These are phyloP conservation scores for Pangasius djambal DNA, from an alignment of 2,797 vertebrate genomes.

Conservation along the genomic window DNA sequence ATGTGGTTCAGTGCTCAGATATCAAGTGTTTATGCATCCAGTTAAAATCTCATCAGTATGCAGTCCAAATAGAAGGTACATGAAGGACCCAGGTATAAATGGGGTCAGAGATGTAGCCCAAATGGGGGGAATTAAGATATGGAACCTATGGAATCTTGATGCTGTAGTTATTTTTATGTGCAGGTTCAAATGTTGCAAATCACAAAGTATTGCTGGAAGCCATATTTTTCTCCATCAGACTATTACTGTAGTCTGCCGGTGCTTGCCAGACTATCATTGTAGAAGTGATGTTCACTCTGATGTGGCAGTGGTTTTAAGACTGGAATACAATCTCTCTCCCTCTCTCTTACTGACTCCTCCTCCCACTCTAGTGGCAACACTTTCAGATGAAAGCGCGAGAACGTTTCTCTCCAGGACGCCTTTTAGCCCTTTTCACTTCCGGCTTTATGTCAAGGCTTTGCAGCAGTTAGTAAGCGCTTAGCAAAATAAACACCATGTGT, in stretches of 20 bases:
- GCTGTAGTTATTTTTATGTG: neutral
- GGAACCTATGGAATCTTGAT: neutral
- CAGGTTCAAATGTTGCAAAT: neutral
- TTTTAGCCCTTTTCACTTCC: conserved; percentile 40
- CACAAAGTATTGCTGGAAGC: neutral
- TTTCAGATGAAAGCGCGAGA: conserved; percentile 6
- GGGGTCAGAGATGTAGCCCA: neutral
- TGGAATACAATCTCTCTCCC: neutral
- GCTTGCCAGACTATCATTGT: neutral
- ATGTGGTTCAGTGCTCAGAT: neutral
- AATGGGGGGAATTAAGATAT: neutral
- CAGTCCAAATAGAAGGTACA: neutral
- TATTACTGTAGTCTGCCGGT: neutral
- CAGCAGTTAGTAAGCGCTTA: conserved; percentile 19
- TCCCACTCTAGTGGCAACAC: conserved; percentile 6
- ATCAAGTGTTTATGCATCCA: neutral
- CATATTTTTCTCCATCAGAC: neutral
- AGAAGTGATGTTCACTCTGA: neutral
- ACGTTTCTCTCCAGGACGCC: conserved; percentile 28
- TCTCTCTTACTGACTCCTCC: neutral
- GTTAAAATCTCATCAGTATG: conserved; percentile 15
- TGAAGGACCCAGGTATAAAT: neutral
- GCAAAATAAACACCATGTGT: conserved; percentile 17
- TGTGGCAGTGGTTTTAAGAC: conserved; percentile 3
- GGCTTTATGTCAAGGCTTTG: conserved; percentile 17